These are phyloP conservation scores for Sebastes minor DNA, from an alignment of 2,797 vertebrate species.

Conservation along the genomic window DNA sequence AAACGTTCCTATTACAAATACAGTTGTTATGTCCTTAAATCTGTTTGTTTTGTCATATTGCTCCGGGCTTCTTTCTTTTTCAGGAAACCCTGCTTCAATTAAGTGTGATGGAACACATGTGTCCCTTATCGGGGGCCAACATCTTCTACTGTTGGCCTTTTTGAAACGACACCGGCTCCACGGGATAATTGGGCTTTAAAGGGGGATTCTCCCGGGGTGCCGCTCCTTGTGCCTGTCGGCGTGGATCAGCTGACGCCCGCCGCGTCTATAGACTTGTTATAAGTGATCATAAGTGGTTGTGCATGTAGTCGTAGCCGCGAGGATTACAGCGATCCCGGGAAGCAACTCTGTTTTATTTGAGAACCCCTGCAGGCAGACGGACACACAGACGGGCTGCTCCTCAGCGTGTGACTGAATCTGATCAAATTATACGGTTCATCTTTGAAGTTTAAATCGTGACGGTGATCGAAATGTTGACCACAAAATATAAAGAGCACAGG, in stretches of 20 bases:
- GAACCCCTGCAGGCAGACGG: slow-evolving; percentile 35
- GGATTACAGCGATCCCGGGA: slow-evolving; percentile 59
- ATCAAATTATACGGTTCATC: slow-evolving; percentile 61
- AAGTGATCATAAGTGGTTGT: slow-evolving; percentile 69
- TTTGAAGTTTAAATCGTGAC: slow-evolving; percentile 50
- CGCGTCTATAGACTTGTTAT: slow-evolving; percentile 62
- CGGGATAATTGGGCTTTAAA: slow-evolving; percentile 78
- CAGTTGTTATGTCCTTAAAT: slow-evolving; percentile 78
- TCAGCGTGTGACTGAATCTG: slow-evolving; percentile 50
- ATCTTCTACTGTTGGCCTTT: slow-evolving; percentile 78
- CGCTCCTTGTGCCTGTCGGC: slow-evolving; percentile 61
- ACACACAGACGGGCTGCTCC: slow-evolving; percentile 20
- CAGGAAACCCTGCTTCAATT: slow-evolving; percentile 81
- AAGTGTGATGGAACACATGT: slow-evolving; percentile 81
- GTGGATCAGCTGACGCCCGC: slow-evolving; percentile 71
- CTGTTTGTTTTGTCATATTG: slow-evolving; percentile 80
- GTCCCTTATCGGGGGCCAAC: slow-evolving; percentile 71
- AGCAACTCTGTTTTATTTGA: slow-evolving; percentile 38
- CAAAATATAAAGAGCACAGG: not conserved
- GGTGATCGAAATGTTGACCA: not conserved
- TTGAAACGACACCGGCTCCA: slow-evolving; percentile 73
- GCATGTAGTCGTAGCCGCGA: slow-evolving; percentile 63
- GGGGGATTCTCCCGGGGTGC: slow-evolving; percentile 72
- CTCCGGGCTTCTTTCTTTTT: slow-evolving; percentile 72
- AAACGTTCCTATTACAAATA: slow-evolving; percentile 69